Evolutionary conservation across 2,797 vertebrate genomes (phyloP).

Genomic region (Alcedo atthis): DNA sequence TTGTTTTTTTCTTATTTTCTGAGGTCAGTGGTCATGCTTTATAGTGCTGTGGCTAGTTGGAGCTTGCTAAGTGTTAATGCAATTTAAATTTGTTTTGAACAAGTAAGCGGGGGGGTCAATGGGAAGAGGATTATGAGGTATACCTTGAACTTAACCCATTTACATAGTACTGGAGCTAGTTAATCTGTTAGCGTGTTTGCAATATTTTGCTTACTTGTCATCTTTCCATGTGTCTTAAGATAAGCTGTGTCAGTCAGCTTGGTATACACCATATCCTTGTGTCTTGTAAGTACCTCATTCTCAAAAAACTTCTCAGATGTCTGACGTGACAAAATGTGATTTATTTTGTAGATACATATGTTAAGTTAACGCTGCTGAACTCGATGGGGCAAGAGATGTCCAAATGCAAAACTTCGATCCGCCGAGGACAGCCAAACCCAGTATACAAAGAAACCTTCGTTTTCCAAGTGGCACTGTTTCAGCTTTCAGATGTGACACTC

Average conservation of each 20-base stretch:
- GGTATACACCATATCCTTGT: constrained; percentile 79
- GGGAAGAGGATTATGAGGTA: constrained; percentile 75
- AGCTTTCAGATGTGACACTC: constrained; percentile 97
- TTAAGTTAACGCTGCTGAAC: constrained; percentile 96
- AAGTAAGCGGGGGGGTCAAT: neutral
- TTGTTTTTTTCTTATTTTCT: constrained; percentile 71
- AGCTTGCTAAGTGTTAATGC: constrained; percentile 83
- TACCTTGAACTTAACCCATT: constrained; percentile 66
- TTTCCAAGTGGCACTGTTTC: constrained; percentile 97
- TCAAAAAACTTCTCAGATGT: neutral
- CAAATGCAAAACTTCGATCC: constrained; percentile 97
- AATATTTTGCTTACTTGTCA: constrained; percentile 76
- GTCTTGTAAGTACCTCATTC: neutral
- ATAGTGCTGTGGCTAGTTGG: constrained; percentile 79
- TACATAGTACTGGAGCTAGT: neutral
- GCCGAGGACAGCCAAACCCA: constrained; percentile 94
- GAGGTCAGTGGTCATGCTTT: constrained; percentile 79
- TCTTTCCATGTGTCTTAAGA: constrained; percentile 52
- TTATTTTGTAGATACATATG: constrained; percentile 89
- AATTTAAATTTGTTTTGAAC: constrained; percentile 70
- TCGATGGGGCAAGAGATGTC: constrained; percentile 99
- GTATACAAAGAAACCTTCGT: constrained; percentile 97
- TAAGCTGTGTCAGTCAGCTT: constrained; percentile 40
- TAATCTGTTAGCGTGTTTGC: constrained; percentile 8
- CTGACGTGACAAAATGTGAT: constrained; percentile 42